Conservation (phyloP, 2,113 vertebrate species). For the Plecotus auritus region DNA sequence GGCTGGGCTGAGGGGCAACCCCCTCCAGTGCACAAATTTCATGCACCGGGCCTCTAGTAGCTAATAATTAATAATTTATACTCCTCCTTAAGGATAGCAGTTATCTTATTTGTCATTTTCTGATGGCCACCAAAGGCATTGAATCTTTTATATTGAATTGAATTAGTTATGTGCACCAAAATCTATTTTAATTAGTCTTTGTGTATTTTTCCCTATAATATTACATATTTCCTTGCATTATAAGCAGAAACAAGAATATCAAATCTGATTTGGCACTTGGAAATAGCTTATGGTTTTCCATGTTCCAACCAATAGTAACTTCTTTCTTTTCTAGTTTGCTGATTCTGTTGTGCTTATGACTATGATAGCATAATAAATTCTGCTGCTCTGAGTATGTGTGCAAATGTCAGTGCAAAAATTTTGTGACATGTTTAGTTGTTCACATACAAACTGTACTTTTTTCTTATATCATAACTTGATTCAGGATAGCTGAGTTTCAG, state of each 20-base stretch:
- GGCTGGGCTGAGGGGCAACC: too few relatives aligned
- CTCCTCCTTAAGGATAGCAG: background rate
- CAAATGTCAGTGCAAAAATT: background rate
- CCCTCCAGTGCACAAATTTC: too few relatives aligned
- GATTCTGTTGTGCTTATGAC: background rate
- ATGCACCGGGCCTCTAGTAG: background rate
- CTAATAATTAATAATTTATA: background rate
- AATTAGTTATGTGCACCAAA: background rate
- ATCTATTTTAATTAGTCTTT: conserved; percentile 1
- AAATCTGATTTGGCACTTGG: background rate
- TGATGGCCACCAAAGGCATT: background rate
- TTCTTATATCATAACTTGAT: background rate
- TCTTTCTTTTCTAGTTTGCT: background rate
- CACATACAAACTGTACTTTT: background rate
- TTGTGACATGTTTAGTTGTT: background rate
- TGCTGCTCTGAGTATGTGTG: background rate
- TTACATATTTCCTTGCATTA: background rate
- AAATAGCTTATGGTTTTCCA: background rate
- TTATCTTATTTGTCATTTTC: background rate
- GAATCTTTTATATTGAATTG: background rate
- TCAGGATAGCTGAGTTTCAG: background rate
- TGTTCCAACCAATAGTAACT: background rate
- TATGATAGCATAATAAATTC: background rate
- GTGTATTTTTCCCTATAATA: background rate
- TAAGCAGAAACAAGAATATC: background rate